Evolutionary conservation across 2,113 vertebrate genomes (phyloP), one percentile per base, ranked within the genome.

Genomic region (Sinocyclocheilus anophthalmus): DNA sequence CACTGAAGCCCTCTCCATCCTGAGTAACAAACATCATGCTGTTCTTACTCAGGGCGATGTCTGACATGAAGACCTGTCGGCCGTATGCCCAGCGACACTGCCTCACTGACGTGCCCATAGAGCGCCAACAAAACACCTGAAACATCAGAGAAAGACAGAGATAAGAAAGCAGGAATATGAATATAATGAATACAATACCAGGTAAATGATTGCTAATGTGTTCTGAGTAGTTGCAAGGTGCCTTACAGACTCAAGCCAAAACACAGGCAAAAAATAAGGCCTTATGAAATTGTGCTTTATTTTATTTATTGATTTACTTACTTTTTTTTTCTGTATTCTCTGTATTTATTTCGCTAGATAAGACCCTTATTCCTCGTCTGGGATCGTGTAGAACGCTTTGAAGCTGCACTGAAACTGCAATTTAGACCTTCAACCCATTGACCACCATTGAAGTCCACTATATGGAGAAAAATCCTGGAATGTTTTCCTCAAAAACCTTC

Each of bases 1-100:
- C 98, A 88, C 92, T 96, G 92, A 99, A 99, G 87, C 96, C 97
- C 93, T 99, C 98, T 45, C 98, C 98, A 67, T 99, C 97, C 85
- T 93, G 95, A 4, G 97, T 98, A 86, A 99, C 96, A 93, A 98
- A 97, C 92, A 99, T 96, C 92, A 98, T 96, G 95, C 94, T 92
- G 0, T 94, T 96, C 86, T 91, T 96, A 92, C 96, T 97, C 91
- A 99, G 94, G 83, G 97, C 96, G 76, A 99, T 94, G 85, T 99
- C 98, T 0, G 96, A 96, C 95, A 99, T 96, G 92, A 97, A 97
- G 89, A 99, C 97, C 91, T 99, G 97, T 2, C 97, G 97, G 48
- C 96, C 96, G 20, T 98, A 99, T 14, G 96, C 96, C 98, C 97
- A 99, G 83, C 96, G 94, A 91, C 97, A 98, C 86, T 95, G 97